phyloP scores from a whole-genome alignment of 2,888 invertebrate species.

The Scaptomyza parva region DNA sequence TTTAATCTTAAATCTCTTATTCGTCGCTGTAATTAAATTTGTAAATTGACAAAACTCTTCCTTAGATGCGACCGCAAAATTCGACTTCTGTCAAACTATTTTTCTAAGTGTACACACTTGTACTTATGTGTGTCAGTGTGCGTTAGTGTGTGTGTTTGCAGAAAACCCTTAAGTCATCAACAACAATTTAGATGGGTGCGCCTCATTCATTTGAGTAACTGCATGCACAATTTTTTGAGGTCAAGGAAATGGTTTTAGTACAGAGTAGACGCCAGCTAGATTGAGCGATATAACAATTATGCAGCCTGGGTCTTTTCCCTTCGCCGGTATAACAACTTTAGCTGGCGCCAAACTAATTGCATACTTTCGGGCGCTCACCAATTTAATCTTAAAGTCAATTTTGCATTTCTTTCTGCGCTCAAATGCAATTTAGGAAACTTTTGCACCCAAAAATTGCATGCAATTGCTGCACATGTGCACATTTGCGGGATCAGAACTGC shows the following conservation, averaged over 20 bases:
- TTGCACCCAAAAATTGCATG: slow-evolving; percentile 69
- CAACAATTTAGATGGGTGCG: slow-evolving; percentile 49
- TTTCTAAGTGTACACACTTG: slow-evolving; percentile 3
- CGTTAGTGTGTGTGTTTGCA: slow-evolving; percentile 24
- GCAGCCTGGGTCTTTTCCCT: slow-evolving; percentile 24
- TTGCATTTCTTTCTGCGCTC: slow-evolving; percentile 54
- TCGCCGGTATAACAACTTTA: not conserved
- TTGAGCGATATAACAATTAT: slow-evolving; percentile 27
- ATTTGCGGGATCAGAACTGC: slow-evolving; percentile 38
- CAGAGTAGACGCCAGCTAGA: slow-evolving; percentile 17
- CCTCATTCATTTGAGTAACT: slow-evolving; percentile 44
- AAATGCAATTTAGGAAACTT: slow-evolving; percentile 72
- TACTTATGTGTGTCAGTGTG: slow-evolving; percentile 32
- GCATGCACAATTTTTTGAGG: slow-evolving; percentile 61
- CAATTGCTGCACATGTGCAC: slow-evolving; percentile 69
- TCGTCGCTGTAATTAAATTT: not conserved
- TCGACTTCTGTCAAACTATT: not conserved
- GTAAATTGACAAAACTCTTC: not conserved
- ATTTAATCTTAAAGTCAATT: slow-evolving; percentile 77
- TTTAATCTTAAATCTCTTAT: not conserved
- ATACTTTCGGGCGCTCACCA: slow-evolving; percentile 38
- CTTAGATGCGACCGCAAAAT: no score
- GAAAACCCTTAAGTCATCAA: slow-evolving; percentile 73
- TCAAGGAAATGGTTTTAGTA: slow-evolving; percentile 74
- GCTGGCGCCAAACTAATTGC: slow-evolving; percentile 62